These are phyloP conservation scores for Anthopleura xanthogrammica DNA, from an alignment of 92 coral and sea anemone genomes.

Conservation along the genomic window DNA sequence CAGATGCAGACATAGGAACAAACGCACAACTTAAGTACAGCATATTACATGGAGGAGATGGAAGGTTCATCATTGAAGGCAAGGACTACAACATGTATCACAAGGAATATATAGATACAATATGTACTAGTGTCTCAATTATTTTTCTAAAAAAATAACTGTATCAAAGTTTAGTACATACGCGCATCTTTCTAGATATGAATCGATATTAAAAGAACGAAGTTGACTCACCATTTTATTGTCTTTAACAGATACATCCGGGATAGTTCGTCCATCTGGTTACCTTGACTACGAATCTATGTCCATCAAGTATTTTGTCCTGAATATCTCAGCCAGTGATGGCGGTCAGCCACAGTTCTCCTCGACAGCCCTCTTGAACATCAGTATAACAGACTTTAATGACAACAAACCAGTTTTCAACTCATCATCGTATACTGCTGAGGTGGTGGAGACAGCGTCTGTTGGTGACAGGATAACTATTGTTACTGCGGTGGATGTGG, in stretches of 20 bases:
- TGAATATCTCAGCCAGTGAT: conserved; percentile 86
- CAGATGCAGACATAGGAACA: conserved; percentile 75
- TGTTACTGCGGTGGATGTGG: conserved; percentile 69
- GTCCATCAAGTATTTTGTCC: conserved; percentile 65
- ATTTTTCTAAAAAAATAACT: too few species aligned
- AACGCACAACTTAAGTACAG: conserved; percentile 71
- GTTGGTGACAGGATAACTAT: conserved; percentile 47
- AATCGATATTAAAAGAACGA: not conserved
- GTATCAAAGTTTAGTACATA: too few species aligned
- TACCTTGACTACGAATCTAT: conserved; percentile 85
- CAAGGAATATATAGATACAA: not conserved
- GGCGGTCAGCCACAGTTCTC: conserved; percentile 64
- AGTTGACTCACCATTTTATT: not conserved
- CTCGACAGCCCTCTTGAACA: conserved; percentile 56
- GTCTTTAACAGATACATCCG: conserved; percentile 66
- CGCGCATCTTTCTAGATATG: too few species aligned
- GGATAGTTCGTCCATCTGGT: conserved; percentile 90
- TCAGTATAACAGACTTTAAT: conserved; percentile 85
- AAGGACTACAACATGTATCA: not conserved
- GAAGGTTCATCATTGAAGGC: conserved; percentile 89
- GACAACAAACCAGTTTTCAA: conserved; percentile 83
- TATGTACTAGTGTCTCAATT: too few species aligned
- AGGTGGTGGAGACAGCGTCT: conserved; percentile 62
- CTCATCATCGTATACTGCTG: conserved; percentile 47
- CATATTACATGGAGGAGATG: conserved; percentile 69